Percentiles rank a stretch among this genome's conserved stretches.
Conservation (phyloP, 2,113 vertebrate genomes). For the Numenius arquata region DNA sequence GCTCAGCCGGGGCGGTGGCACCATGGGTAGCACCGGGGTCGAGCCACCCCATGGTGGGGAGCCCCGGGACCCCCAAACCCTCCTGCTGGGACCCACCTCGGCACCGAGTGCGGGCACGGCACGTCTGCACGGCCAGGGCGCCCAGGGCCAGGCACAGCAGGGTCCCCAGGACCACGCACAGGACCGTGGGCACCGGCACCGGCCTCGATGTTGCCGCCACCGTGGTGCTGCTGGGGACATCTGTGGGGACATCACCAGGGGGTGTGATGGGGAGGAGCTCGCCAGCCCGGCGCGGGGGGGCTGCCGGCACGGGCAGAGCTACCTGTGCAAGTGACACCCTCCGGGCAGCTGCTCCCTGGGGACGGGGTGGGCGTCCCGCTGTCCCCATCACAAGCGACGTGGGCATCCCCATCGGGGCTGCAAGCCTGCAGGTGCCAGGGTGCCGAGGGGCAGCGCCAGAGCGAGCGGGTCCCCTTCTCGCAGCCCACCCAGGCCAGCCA, state of each 20-base stretch:
- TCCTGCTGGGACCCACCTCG: neutral
- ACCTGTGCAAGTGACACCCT: neutral
- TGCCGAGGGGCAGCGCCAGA: neutral
- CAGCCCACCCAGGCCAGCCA: constrained; percentile 37
- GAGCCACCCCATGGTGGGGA: fast-evolving
- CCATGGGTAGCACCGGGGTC: fast-evolving
- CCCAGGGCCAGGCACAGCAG: constrained; percentile 19
- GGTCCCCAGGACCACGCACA: neutral
- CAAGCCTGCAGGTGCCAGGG: neutral
- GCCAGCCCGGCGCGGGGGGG: fast-evolving
- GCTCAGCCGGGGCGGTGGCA: fast-evolving
- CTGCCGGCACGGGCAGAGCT: neutral
- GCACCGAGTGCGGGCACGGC: neutral
- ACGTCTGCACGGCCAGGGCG: neutral
- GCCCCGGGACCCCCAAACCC: neutral
- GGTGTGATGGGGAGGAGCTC: fast-evolving
- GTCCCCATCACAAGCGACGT: neutral
- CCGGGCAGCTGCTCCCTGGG: fast-evolving
- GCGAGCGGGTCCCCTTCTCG: neutral
- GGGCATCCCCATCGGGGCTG: fast-evolving
- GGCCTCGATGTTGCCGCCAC: fast-evolving
- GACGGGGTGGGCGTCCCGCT: neutral
- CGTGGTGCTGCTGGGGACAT: fast-evolving
- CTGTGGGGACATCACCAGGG: neutral
- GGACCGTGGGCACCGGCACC: neutral